Base-by-base conservation (phyloP, 2,797 vertebrate genomes). In the Bradypodion ventrale region DNA sequence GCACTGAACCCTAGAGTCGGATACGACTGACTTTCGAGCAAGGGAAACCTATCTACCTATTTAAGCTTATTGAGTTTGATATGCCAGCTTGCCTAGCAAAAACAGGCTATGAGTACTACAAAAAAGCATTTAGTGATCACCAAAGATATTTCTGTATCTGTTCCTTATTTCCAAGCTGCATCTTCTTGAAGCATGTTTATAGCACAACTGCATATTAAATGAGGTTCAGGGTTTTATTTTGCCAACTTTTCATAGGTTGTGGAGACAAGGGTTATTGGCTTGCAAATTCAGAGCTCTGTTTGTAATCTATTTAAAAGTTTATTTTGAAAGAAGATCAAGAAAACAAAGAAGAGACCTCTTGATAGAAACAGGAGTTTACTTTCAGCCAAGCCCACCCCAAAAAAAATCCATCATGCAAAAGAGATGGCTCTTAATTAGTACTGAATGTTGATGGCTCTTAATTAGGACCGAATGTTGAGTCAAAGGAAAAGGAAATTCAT, bases 361-460 rank as follows among this genome's bases (percentile, higher is more conserved):
- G 46, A 74, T 29, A 37, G 68, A 74, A 40, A 35, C 46, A 82
- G 78, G 65, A 7, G 19, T 73, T 75, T 66, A 49, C 63, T 73
- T 49, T 42, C 27, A 35, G 46, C 27, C 66, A 70, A 76, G 72
- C 63, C n/a, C n/a, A n/a, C n/a, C n/a, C n/a, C n/a, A n/a, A n/a
- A 81, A 85, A 35, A 74, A 74, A 74, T n/a, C 69, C 40, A 74
- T 35, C 25, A 86, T 77, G 59, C 62, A 74, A 60, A 83, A 79
- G 25, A 87, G 25, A 75, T 27, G 2, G 35, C 5, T 74, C 27
- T 40, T 46, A 79, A 69, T 76, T 76, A 7, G 35, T 49, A 75
- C 2, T 76, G 42, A 65, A 78, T 76, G 32, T 40, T 83, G 25
- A 75, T 27, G 2, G 35, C 5, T 74, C 27, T 40, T 46, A 79